A percentile compares a stretch with the other conserved stretches of the same genome.
phyloP scores from a whole-genome alignment of 2,888 invertebrate genomes.

The Leucozona laternaria region DNA sequence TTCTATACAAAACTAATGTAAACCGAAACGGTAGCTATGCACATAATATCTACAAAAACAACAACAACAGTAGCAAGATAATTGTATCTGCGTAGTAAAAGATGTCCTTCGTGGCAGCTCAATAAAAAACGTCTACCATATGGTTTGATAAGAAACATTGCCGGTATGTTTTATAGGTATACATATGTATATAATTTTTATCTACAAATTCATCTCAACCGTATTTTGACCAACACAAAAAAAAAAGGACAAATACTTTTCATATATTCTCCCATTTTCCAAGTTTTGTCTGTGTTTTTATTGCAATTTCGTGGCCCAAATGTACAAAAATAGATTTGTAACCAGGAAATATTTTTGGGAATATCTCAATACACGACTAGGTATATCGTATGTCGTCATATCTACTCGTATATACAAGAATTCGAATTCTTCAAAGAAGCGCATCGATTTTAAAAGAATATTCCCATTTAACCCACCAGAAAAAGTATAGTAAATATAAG shows the following conservation, averaged over 20 bases:
- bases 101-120: constrained; percentile 36
- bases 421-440: background rate
- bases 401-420: background rate
- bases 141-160: constrained; percentile 65
- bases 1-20: constrained; percentile 23
- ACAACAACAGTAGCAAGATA: background rate
- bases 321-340: constrained; percentile 58
- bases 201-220: background rate
- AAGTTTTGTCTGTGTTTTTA: background rate
- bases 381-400: no score
- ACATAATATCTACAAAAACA: background rate
- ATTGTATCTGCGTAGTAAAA: constrained; percentile 59
- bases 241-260: background rate
- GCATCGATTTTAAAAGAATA: constrained; percentile 34
- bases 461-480: background rate
- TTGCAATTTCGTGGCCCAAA: constrained; percentile 26
- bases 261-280: background rate
- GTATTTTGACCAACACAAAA: background rate
- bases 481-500: background rate
- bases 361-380: background rate
- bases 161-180: constrained; percentile 37
- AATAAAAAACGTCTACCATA: constrained; percentile 70
- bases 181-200: background rate
- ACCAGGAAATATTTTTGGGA: constrained; percentile 10
- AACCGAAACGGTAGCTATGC: constrained; percentile 24